Conservation (phyloP, 1,140 invertebrate species). For the Leguminivora glycinivorella region DNA sequence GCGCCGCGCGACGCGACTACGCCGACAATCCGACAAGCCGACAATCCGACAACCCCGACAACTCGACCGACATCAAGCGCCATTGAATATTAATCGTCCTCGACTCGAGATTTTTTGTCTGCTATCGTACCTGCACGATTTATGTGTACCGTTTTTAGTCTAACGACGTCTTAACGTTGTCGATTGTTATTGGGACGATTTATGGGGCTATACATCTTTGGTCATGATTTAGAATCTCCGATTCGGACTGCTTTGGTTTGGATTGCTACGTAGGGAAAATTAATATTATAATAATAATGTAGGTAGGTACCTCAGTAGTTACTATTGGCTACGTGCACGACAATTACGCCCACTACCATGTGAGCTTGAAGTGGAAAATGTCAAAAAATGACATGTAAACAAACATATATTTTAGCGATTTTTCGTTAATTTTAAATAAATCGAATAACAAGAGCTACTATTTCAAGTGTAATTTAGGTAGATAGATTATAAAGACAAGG, state of each 20-base stretch:
- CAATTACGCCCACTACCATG: too few species aligned
- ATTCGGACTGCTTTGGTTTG: not conserved
- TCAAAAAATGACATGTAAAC: too few species aligned
- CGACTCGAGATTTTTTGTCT: constrained; percentile 52
- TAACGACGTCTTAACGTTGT: constrained; percentile 2
- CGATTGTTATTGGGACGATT: not conserved
- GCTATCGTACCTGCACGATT: constrained; percentile 34
- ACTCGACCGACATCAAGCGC: constrained; percentile 46
- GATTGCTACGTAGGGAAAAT: not conserved
- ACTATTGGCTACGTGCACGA: too few species aligned
- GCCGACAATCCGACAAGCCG: constrained; percentile 52
- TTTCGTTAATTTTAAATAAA: too few species aligned
- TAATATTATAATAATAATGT: not conserved
- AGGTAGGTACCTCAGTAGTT: too few species aligned
- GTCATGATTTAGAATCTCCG: not conserved
- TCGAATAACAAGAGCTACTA: too few species aligned
- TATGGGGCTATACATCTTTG: not conserved
- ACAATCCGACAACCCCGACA: constrained; percentile 55
- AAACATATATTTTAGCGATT: too few species aligned
- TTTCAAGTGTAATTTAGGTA: too few species aligned
- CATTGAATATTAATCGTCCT: constrained; percentile 66
- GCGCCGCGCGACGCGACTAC: constrained; percentile 44
- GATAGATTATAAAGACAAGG: too few species aligned
- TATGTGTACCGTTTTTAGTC: constrained; percentile 14
- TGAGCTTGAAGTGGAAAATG: too few species aligned